Evolutionary conservation across 2,888 invertebrate species (phyloP), one percentile per base, ranked within the genome.

Genomic region (Nemotelus pantherinus): DNA sequence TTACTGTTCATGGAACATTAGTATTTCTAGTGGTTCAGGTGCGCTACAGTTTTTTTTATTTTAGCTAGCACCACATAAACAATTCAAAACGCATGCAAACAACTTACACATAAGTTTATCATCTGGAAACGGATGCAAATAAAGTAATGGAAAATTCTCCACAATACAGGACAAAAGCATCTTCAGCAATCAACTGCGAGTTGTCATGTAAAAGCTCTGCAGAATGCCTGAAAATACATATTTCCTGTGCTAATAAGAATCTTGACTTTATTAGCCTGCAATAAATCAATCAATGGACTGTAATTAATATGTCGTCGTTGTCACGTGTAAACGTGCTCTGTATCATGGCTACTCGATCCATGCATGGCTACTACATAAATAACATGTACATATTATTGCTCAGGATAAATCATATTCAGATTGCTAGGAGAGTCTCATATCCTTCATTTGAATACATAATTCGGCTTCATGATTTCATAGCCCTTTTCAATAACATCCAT

Each of bases 381-480:
- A 44, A 65, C 25, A 44, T 71, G 55, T 43, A 25, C 25, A 25
- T 25, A 55, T 71, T 71, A 53, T 55, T 41, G 55, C 53, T 43
- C 9, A 43, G 57, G 71, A 65, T 71, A 43, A 44, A 71, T 57
- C 71, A 44, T 44, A 53, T 55, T 55, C 55, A 71, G 57, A 25
- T 25, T 41, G 7, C 65, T 45, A 25, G 9, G 2, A 9, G 55
- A 44, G 44, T 44, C 3, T 45, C 55, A 53, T 43, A 43, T 55
- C 55, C 71, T 55, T 5, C 10, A 55, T 43, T 43, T 71, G 71
- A 71, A 71, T 71, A 44, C 53, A 55, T 55, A 71, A 71, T 71
- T 53, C 55, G 44, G 55, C 55, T 71, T 71, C 71, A 57, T 71
- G 55, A 71, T 71, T 55, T 71, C 71, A 43, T 71, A 71, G 57